Evolutionary conservation across 2,888 invertebrate species (phyloP).

Genomic region (Flexamia atlantica): DNA sequence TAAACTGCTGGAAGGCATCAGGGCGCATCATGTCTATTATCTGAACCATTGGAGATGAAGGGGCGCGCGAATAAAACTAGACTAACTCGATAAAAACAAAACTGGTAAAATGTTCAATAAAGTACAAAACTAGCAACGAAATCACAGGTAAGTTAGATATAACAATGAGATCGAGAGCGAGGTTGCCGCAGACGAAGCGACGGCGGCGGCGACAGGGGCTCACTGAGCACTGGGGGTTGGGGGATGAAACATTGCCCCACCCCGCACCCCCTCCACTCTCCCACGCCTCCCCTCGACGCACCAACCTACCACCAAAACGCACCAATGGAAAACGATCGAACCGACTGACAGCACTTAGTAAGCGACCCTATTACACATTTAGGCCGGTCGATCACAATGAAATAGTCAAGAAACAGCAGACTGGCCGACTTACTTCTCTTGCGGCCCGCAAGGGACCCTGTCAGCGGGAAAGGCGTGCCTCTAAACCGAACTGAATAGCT

Average conservation of each 20-base stretch:
- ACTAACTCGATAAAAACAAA: conserved; percentile 34
- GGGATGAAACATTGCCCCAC: conserved; percentile 38
- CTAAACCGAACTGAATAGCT: too few relatives aligned
- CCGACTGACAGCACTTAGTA: conserved; percentile 63
- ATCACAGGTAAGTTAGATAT: conserved; percentile 33
- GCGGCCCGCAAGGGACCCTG: too few relatives aligned
- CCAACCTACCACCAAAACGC: conserved; percentile 58
- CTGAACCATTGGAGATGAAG: conserved; percentile 68
- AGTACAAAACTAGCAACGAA: conserved; percentile 16
- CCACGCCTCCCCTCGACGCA: not conserved
- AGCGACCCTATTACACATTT: conserved; percentile 68
- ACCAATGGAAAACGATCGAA: conserved; percentile 68
- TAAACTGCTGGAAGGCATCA: conserved; percentile 67
- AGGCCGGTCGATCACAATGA: conserved; percentile 55
- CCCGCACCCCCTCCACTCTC: not conserved
- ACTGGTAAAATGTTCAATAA: conserved; percentile 21
- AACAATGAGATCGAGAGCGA: conserved; percentile 20
- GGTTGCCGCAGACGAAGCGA: not conserved
- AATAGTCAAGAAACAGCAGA: conserved; percentile 54
- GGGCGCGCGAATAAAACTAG: conserved; percentile 6
- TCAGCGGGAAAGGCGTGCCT: too few relatives aligned
- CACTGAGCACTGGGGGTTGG: conserved; percentile 12
- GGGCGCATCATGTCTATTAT: conserved; percentile 69
- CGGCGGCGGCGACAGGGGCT: conserved; percentile 15
- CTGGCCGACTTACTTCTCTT: not conserved